Percentiles rank a stretch among this genome's conserved stretches.
Evolutionary conservation across 2,888 invertebrate species (phyloP).

Genomic region (Carabus problematicus): DNA sequence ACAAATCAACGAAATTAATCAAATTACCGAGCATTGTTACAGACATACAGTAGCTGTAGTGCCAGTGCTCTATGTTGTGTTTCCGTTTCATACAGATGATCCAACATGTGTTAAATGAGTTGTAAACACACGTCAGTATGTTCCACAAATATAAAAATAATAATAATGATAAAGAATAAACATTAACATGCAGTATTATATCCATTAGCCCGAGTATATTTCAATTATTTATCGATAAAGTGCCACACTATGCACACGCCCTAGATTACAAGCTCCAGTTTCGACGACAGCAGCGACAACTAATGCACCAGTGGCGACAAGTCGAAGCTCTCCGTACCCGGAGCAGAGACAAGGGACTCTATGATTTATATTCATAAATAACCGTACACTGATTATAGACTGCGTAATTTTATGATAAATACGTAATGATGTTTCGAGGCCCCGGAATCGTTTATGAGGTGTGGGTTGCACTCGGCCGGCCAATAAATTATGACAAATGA

Average conservation of each 20-base stretch:
- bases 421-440: conserved; percentile 40
- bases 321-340: background rate
- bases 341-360: conserved; percentile 16
- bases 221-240: background rate
- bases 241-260: no score
- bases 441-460: conserved; percentile 39
- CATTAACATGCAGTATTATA: background rate
- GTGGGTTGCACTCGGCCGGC: conserved; percentile 25
- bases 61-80: no score
- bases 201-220: background rate
- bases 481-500: conserved; percentile 42
- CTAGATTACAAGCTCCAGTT: background rate
- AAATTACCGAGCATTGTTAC: conserved; percentile 21
- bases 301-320: background rate
- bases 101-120: no score
- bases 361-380: conserved; percentile 42
- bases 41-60: no score
- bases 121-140: no score
- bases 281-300: no score
- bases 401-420: conserved; percentile 42
- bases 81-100: no score
- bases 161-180: background rate
- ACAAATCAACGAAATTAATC: conserved; percentile 41
- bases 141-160: background rate
- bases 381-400: conserved; percentile 33